A percentile compares a stretch with the other conserved stretches of the same genome.
These are phyloP conservation scores for Cinara cedri DNA, from an alignment of 2,888 invertebrate species.

Conservation along the genomic window DNA sequence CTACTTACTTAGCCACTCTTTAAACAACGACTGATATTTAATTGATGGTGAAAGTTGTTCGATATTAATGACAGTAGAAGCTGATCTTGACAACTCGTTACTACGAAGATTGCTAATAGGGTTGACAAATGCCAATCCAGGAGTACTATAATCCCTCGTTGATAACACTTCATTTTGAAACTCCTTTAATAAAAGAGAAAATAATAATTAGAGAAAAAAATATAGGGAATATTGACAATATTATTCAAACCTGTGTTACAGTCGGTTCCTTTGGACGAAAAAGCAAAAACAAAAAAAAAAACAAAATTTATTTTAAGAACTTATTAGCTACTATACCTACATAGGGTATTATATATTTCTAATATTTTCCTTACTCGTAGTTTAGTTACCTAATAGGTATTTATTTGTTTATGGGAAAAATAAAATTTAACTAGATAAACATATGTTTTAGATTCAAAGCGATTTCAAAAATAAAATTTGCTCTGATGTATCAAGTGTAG, in stretches of 20 bases:
- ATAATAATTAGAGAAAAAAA: neutral
- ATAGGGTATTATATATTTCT: too few species aligned
- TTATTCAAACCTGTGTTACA: constrained; percentile 40
- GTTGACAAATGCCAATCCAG: constrained; percentile 50
- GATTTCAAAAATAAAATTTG: too few species aligned
- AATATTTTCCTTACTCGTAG: too few species aligned
- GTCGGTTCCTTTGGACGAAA: constrained; percentile 19
- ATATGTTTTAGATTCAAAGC: too few species aligned
- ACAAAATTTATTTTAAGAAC: neutral
- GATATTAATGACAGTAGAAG: constrained; percentile 43
- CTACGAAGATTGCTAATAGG: constrained; percentile 47
- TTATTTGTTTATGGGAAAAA: too few species aligned
- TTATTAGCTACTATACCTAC: neutral
- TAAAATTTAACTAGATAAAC: too few species aligned
- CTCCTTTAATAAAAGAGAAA: constrained; percentile 33
- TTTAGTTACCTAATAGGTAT: too few species aligned
- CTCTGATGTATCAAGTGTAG: too few species aligned
- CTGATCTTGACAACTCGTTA: constrained; percentile 31
- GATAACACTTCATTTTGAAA: constrained; percentile 52
- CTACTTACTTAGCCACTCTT: constrained; percentile 51
- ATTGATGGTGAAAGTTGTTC: constrained; percentile 51
- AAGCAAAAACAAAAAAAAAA: constrained; percentile 37
- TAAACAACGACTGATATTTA: constrained; percentile 53
- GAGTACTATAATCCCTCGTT: constrained; percentile 51
- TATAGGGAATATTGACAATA: neutral